Conservation (phyloP, 2,113 vertebrate species). For the Argyrosomus japonicus region DNA sequence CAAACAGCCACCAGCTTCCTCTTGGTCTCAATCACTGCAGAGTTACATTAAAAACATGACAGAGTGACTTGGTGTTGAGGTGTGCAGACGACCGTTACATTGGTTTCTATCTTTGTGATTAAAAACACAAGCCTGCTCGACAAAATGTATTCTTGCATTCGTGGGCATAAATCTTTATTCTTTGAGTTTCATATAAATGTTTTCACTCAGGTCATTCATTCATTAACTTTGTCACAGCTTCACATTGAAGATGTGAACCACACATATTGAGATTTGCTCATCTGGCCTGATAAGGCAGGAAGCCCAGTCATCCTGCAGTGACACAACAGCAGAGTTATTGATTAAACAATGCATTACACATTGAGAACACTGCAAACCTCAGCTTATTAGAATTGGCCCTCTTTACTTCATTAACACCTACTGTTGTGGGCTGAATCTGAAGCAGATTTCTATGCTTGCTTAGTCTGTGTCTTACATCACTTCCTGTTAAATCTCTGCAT, state of each 20-base stretch:
- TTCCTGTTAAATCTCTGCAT: slow-evolving; percentile 30
- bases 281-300: background rate
- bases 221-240: background rate
- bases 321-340: slow-evolving; percentile 39
- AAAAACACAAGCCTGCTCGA: slow-evolving; percentile 2
- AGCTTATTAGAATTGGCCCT: slow-evolving; percentile 38
- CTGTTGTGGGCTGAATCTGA: background rate
- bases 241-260: background rate
- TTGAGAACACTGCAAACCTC: slow-evolving; percentile 55
- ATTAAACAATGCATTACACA: slow-evolving; percentile 59
- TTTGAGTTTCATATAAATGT: background rate
- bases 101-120: background rate
- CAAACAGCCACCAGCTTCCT: slow-evolving; percentile 16
- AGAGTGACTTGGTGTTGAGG: background rate
- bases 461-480: slow-evolving; percentile 34
- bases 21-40: slow-evolving; percentile 28
- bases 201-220: background rate
- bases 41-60: slow-evolving; percentile 13
- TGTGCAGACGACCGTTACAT: background rate
- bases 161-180: background rate
- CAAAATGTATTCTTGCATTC: background rate
- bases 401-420: slow-evolving; percentile 30
- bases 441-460: background rate
- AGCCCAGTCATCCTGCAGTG: slow-evolving; percentile 50
- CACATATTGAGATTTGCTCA: background rate